Percentiles rank a stretch among this genome's conserved stretches.
phyloP scores from a whole-genome alignment of 1,140 invertebrate genomes.

The Trichogramma pretiosum region DNA sequence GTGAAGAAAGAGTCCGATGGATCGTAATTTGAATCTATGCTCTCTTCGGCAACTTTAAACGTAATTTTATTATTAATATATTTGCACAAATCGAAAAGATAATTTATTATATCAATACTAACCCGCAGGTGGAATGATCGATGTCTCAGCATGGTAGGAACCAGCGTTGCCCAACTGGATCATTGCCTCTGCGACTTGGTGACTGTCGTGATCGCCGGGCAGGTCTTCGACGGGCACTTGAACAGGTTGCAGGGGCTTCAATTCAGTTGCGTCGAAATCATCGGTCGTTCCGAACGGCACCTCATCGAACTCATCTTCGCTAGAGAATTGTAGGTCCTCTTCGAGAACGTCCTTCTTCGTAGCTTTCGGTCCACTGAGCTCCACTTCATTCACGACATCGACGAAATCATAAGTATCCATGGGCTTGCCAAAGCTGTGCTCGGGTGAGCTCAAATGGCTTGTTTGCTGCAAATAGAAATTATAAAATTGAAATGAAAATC shows the following conservation, averaged over 20 bases:
- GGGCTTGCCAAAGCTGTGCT: conserved; percentile 45
- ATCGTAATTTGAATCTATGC: conserved; percentile 77
- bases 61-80: not conserved
- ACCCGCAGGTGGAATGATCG: too few relatives aligned
- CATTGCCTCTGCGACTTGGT: conserved; percentile 77
- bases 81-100: not conserved
- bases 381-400: conserved; percentile 56
- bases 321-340: conserved; percentile 67
- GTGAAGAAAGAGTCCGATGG: conserved; percentile 72
- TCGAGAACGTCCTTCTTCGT: conserved; percentile 47
- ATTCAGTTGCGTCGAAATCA: conserved; percentile 43
- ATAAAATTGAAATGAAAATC: conserved; percentile 16
- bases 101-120: too few relatives aligned
- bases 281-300: conserved; percentile 52
- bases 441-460: conserved; percentile 55
- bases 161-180: conserved; percentile 70
- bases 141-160: conserved; percentile 57
- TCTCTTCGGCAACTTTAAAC: conserved; percentile 52
- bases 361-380: conserved; percentile 26
- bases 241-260: conserved; percentile 34
- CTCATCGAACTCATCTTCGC: conserved; percentile 62
- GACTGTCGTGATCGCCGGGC: conserved; percentile 61
- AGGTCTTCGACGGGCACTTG: conserved; percentile 29
- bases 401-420: conserved; percentile 60
- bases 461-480: too few relatives aligned